Conservation (phyloP, 92 coral and sea anemone genomes). For the Paramuricea clavata region DNA sequence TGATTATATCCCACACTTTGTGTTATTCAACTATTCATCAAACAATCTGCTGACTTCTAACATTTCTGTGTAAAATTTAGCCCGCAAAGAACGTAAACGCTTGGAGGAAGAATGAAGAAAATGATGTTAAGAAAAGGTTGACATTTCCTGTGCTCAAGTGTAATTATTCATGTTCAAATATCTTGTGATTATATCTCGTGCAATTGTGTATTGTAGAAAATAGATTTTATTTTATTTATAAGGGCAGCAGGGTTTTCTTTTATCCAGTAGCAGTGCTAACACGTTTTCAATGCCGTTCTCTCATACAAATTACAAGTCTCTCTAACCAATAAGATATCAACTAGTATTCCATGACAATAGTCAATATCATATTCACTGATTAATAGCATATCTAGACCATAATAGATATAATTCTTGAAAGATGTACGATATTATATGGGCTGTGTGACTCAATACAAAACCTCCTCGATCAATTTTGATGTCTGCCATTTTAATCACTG, state of each 20-base stretch:
- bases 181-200: neutral
- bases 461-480: too few species aligned
- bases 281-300: too few species aligned
- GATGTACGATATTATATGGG: too few species aligned
- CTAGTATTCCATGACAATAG: too few species aligned
- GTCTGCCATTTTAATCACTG: neutral
- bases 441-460: too few species aligned
- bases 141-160: neutral
- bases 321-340: too few species aligned
- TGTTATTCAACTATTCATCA: too few species aligned
- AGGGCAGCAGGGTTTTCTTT: neutral
- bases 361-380: too few species aligned
- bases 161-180: neutral
- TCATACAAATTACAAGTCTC: too few species aligned
- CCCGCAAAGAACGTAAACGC: conserved; percentile 45
- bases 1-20: too few species aligned
- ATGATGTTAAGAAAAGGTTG: neutral
- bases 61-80: neutral
- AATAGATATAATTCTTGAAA: too few species aligned
- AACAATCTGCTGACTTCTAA: neutral
- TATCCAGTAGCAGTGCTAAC: neutral
- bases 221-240: conserved; percentile 20
- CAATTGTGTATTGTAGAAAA: neutral
- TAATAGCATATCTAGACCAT: too few species aligned
- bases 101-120: conserved; percentile 29